A percentile compares a stretch with the other conserved stretches of the same genome.
These are phyloP conservation scores for Threskiornis aethiopicus DNA, from an alignment of 2,797 vertebrate species.

Conservation along the genomic window DNA sequence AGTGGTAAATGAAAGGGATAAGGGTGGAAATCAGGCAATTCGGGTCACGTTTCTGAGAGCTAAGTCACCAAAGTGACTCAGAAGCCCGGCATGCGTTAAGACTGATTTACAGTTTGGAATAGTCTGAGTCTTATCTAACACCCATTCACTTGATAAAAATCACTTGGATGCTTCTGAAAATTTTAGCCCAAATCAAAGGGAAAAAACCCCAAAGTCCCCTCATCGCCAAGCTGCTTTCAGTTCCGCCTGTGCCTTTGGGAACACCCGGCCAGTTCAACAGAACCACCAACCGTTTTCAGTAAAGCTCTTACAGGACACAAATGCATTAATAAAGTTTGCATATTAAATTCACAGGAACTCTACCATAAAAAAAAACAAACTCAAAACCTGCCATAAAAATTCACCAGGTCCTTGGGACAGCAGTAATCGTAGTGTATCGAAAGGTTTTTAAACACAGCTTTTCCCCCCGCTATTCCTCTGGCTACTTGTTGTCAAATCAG, in stretches of 20 bases:
- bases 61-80: background rate
- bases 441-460: background rate
- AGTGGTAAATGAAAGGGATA: background rate
- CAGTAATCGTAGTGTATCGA: background rate
- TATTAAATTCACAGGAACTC: background rate
- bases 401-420: background rate
- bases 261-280: background rate
- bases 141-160: background rate
- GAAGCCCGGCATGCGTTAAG: background rate
- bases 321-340: background rate
- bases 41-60: background rate
- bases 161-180: background rate
- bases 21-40: background rate
- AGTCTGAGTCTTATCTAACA: background rate
- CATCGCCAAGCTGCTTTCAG: background rate
- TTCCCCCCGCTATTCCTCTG: background rate
- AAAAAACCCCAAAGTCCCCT: background rate
- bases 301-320: background rate
- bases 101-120: background rate
- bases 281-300: background rate
- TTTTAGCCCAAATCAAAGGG: background rate
- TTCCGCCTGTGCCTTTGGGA: background rate
- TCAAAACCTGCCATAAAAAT: background rate
- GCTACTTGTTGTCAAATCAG: background rate
- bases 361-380: background rate